Percentiles rank a stretch among this genome's conserved stretches.
Evolutionary conservation across 92 coral and sea anemone species (phyloP).

Genomic region (Umimayanthus kanabou): DNA sequence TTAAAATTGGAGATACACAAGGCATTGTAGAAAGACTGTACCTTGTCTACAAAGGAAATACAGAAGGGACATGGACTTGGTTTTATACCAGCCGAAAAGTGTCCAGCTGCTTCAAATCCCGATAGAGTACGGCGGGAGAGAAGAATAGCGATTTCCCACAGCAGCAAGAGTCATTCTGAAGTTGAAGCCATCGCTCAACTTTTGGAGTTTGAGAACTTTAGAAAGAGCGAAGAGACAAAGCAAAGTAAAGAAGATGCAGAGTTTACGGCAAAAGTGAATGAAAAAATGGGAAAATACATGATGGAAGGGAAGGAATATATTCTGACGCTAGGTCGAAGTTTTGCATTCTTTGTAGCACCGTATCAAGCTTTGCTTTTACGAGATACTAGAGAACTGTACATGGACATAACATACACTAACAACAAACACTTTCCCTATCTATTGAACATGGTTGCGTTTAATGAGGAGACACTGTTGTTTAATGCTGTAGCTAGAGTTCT

Average conservation of each 20-base stretch:
- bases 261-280: conserved; percentile 34
- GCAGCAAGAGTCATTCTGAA: conserved; percentile 32
- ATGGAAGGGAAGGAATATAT: conserved; percentile 51
- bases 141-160: conserved; percentile 11
- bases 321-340: conserved; percentile 23
- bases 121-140: conserved; percentile 42
- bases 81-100: conserved; percentile 59
- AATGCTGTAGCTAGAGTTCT: no score
- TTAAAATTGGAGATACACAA: conserved; percentile 46
- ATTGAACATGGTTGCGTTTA: conserved; percentile 26
- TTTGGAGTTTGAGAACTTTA: conserved; percentile 41
- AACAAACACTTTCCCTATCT: conserved; percentile 25
- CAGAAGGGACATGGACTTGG: conserved; percentile 59
- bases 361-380: conserved; percentile 31
- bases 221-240: conserved; percentile 38
- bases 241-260: conserved; percentile 53
- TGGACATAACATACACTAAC: conserved; percentile 44
- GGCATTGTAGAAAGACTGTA: conserved; percentile 44
- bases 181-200: conserved; percentile 49
- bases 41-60: conserved; percentile 43
- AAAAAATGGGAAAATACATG: conserved; percentile 37
- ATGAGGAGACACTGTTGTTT: not conserved
- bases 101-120: conserved; percentile 55
- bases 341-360: conserved; percentile 46
- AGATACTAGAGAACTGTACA: conserved; percentile 30